A percentile compares a stretch with the other conserved stretches of the same genome.
phyloP scores from a whole-genome alignment of 2,888 invertebrate species.

The Trichopoda pennipes region DNA sequence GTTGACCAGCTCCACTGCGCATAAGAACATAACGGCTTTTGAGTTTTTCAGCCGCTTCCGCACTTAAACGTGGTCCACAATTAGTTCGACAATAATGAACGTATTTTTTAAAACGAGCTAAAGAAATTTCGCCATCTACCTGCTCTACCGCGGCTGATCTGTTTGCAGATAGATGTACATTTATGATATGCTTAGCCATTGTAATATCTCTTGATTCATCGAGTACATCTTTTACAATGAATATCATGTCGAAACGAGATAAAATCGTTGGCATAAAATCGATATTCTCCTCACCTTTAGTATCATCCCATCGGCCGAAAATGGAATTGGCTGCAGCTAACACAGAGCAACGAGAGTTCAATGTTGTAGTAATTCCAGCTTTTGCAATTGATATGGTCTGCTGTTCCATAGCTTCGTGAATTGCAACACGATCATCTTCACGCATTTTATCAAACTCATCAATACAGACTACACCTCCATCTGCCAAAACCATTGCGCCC shows the following conservation, averaged over 20 bases:
- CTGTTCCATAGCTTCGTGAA: constrained; percentile 99
- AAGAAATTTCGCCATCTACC: constrained; percentile 91
- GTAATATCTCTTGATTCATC: constrained; percentile 92
- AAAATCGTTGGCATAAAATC: constrained; percentile 99
- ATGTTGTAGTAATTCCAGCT: constrained; percentile 98
- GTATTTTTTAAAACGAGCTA: constrained; percentile 93
- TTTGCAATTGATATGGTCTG: constrained; percentile 99
- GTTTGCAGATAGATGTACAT: constrained; percentile 94
- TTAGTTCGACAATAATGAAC: constrained; percentile 93
- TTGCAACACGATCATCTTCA: constrained; percentile 99
- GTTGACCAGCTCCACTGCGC: constrained; percentile 90
- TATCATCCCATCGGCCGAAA: constrained; percentile 99
- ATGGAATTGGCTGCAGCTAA: constrained; percentile 99
- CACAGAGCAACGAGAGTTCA: constrained; percentile 99
- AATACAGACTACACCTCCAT: constrained; percentile 99
- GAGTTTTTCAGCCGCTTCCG: constrained; percentile 91
- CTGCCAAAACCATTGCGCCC: constrained; percentile 99
- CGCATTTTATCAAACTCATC: constrained; percentile 99
- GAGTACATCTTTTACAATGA: constrained; percentile 98
- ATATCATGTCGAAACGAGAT: constrained; percentile 99
- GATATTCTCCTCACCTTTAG: constrained; percentile 98
- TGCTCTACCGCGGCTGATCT: constrained; percentile 82
- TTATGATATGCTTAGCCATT: constrained; percentile 97
- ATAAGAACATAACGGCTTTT: constrained; percentile 97
- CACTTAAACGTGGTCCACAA: constrained; percentile 95